phyloP scores from a whole-genome alignment of 30 jellyfish, hydroid and myxozoan genomes.

The Aurelia coerulea region DNA sequence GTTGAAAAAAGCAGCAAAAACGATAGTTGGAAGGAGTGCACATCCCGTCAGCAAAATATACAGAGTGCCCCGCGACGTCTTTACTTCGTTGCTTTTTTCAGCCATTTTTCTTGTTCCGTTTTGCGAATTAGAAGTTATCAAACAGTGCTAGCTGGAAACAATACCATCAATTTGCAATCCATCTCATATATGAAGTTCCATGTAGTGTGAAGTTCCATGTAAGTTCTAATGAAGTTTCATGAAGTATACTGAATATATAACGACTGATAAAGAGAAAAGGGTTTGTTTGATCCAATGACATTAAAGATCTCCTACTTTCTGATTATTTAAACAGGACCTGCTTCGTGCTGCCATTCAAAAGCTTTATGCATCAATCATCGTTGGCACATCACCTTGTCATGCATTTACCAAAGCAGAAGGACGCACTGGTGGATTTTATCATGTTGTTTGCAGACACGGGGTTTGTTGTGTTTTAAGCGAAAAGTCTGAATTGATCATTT shows the following conservation, averaged over 20 bases:
- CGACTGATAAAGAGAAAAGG: not conserved
- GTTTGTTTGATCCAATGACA: not conserved
- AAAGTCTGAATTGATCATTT: too few species aligned
- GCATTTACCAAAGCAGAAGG: conserved; percentile 10
- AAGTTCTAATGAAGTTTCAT: not conserved
- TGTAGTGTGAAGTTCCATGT: too few species aligned
- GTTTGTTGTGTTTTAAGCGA: not conserved
- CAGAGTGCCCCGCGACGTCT: too few species aligned
- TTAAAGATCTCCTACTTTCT: not conserved
- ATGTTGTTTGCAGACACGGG: conserved; percentile 25
- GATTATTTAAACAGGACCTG: conserved; percentile 9
- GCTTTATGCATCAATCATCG: conserved; percentile 13
- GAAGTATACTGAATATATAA: not conserved
- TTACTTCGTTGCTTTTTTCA: too few species aligned
- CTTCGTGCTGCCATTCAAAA: conserved; percentile 8
- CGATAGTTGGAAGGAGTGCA: too few species aligned
- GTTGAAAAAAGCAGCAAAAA: too few species aligned
- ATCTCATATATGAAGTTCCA: too few species aligned
- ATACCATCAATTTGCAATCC: too few species aligned
- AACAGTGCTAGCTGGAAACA: too few species aligned
- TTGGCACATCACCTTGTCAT: conserved; percentile 28
- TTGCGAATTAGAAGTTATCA: too few species aligned
- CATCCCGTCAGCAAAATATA: too few species aligned
- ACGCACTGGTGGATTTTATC: conserved; percentile 46
- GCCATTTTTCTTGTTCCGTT: too few species aligned